phyloP scores from a whole-genome alignment of 2,888 invertebrate genomes.

The Netelia fuscicornis region DNA sequence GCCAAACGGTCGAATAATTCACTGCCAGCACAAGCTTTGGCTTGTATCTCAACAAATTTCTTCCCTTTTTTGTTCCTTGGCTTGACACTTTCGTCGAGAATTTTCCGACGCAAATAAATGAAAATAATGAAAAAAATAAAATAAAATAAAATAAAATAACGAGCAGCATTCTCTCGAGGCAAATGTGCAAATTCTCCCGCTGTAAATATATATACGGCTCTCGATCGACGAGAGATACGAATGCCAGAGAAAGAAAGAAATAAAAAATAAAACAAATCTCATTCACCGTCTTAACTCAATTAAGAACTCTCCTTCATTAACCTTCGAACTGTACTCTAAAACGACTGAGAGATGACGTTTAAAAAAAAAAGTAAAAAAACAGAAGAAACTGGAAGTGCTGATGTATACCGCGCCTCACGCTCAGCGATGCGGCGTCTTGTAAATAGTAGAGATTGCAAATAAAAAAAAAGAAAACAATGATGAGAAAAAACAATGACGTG shows the following conservation, averaged over 20 bases:
- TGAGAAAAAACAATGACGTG: conserved; percentile 35
- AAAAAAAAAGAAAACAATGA: conserved; percentile 46
- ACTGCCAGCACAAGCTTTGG: conserved; percentile 60
- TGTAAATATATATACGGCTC: conserved; percentile 61
- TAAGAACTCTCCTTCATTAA: conserved; percentile 66
- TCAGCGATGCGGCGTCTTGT: conserved; percentile 54
- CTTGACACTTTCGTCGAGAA: conserved; percentile 39
- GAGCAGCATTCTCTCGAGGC: conserved; percentile 32
- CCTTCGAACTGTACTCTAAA: conserved; percentile 65
- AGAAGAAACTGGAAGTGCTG: conserved; percentile 45
- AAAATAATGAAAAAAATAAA: neutral
- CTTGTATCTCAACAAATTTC: conserved; percentile 16
- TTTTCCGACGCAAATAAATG: conserved; percentile 18
- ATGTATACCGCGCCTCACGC: conserved; percentile 60
- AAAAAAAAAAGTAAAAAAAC: neutral
- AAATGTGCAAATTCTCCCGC: conserved; percentile 40
- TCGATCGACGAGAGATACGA: conserved; percentile 31
- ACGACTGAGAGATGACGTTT: conserved; percentile 53
- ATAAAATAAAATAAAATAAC: conserved; percentile 14
- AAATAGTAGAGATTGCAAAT: conserved; percentile 63
- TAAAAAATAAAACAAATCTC: conserved; percentile 38
- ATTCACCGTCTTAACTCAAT: conserved; percentile 66
- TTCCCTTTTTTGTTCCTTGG: neutral
- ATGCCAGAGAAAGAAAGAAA: conserved; percentile 16
- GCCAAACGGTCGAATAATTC: conserved; percentile 60